Evolutionary conservation across 2,113 vertebrate species (phyloP), one percentile per base, ranked within the genome.

Genomic region (Oceanites oceanicus): DNA sequence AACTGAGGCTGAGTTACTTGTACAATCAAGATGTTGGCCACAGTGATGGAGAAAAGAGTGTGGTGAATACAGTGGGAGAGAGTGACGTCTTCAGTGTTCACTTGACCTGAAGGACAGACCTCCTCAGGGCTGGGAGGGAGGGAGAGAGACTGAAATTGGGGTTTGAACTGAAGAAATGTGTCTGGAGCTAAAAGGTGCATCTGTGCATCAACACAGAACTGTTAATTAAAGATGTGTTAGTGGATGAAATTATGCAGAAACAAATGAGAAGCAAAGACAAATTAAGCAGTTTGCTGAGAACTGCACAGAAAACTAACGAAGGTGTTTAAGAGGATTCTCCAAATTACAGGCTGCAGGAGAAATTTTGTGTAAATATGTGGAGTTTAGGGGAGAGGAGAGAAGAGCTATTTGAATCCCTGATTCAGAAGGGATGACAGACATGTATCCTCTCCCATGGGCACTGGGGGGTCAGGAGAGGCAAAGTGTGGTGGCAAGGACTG

Each of bases 1-100:
- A 4, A 2, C 3, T 3, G 3, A 72, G 4, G 1, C 34, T 6
- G 52, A 42, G 59, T 5, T 13, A 3, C 5, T 10, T 3, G 3
- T 25, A 4, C 2, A 16, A 3, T 15, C 3, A 3, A 32, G 17
- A 2, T 23, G 26, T 8, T 30, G 45, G 19, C 15, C n/a, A 9
- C 22, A 13, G 56, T 0, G 2, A 44, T 27, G 56, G 17, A 44
- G 38, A 34, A 27, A 22, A 49, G 19, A 1, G 11, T 0, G 3
- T 17, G 63, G 18, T 11, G 27, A 38, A 5, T 12, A 8, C 12
- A 21, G 15, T 2, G 3, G 34, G 47, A 36, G 26, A 26, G n/a
- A 18, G 30, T 10, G 11, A 8, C 2, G 7, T 18, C 36, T 23
- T 10, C 29, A 17, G n/a, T 6, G 17, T 9, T 58, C 26, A 1